Conservation (phyloP, 1,140 invertebrate genomes). For the Rhopalosiphum padi region DNA sequence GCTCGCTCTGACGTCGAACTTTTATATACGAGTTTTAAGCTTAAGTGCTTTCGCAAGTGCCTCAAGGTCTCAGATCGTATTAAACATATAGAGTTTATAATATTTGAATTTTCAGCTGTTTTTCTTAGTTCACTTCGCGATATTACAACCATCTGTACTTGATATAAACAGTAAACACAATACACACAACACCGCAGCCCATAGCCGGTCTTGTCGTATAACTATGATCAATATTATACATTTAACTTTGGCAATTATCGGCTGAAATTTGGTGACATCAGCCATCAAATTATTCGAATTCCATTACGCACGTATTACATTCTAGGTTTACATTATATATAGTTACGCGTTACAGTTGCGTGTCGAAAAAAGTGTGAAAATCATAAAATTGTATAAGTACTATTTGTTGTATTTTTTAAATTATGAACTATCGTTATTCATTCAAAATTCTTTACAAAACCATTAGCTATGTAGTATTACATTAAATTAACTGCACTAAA, state of each 20-base stretch:
- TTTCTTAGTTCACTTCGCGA: neutral
- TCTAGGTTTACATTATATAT: too few relatives aligned
- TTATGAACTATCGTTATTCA: too few relatives aligned
- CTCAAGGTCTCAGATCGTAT: neutral
- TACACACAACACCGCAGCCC: neutral
- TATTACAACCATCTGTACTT: neutral
- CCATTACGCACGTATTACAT: too few relatives aligned
- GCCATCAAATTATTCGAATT: too few relatives aligned
- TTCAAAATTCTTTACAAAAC: neutral
- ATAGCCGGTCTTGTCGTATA: neutral
- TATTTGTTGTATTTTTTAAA: too few relatives aligned
- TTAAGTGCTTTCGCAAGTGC: constrained; percentile 10
- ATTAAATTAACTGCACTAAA: neutral
- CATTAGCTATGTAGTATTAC: neutral
- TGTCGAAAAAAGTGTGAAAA: too few relatives aligned
- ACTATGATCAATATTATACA: too few relatives aligned
- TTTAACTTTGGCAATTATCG: too few relatives aligned
- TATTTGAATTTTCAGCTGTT: neutral
- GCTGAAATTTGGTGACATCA: too few relatives aligned
- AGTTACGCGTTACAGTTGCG: too few relatives aligned
- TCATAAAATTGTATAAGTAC: too few relatives aligned
- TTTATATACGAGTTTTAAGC: neutral
- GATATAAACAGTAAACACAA: neutral
- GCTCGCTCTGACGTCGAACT: neutral
- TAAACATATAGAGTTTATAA: neutral